Percentiles rank a stretch among this genome's conserved stretches.
Evolutionary conservation across 2,888 invertebrate species (phyloP).

Genomic region (Gibbula magus): DNA sequence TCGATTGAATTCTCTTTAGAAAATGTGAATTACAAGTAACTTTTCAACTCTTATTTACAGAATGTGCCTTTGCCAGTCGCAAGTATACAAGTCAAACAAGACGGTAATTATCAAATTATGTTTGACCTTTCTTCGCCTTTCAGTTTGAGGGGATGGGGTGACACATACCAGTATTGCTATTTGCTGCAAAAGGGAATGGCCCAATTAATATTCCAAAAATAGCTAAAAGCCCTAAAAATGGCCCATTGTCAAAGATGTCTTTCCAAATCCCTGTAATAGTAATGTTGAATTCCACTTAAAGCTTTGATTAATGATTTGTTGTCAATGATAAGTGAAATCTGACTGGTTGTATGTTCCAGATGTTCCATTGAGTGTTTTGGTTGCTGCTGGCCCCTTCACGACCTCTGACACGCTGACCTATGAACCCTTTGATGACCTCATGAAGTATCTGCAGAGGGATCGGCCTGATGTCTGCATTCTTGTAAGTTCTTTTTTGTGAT

Average conservation of each 20-base stretch:
- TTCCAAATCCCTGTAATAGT: no score
- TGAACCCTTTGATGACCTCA: constrained; percentile 87
- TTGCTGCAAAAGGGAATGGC: no score
- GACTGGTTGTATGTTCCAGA: background rate
- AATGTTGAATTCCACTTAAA: no score
- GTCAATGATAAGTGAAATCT: background rate
- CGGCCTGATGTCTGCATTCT: constrained; percentile 87
- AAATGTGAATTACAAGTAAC: no score
- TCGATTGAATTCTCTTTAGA: no score
- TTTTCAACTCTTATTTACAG: background rate
- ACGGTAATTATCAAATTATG: background rate
- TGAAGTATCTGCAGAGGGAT: constrained; percentile 81
- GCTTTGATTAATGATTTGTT: no score
- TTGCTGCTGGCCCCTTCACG: constrained; percentile 90
- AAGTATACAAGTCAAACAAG: background rate
- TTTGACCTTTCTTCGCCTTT: no score
- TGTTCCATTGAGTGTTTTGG: constrained; percentile 78
- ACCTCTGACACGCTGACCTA: constrained; percentile 85
- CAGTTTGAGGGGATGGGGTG: no score
- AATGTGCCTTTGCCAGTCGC: background rate
- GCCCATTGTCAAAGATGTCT: no score
- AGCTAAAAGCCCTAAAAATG: no score
- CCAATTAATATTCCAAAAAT: no score
- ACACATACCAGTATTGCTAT: no score
- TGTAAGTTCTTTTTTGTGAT: constrained; percentile 61